phyloP scores from a whole-genome alignment of 2,113 vertebrate species.

The Neodontobutis hainanensis region DNA sequence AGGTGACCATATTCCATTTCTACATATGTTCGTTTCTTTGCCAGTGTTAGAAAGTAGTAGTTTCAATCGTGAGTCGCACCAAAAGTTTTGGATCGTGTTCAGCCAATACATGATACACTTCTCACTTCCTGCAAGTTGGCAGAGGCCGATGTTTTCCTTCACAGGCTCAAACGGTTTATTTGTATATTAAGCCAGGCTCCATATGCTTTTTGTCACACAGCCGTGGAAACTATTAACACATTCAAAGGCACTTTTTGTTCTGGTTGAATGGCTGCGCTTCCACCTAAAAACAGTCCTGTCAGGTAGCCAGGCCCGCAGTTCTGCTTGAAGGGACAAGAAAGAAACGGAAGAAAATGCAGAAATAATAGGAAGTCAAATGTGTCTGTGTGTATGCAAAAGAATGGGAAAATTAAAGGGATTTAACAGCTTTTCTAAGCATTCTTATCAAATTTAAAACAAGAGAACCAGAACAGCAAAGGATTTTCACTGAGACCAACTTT shows the following conservation, averaged over 20 bases:
- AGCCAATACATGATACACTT: slow-evolving; percentile 40
- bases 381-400: not conserved
- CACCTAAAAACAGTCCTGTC: slow-evolving; percentile 24
- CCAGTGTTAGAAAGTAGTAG: slow-evolving; percentile 44
- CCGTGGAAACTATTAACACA: slow-evolving; percentile 32
- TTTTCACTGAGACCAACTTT: not conserved
- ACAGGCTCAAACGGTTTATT: slow-evolving; percentile 38
- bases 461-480: not conserved
- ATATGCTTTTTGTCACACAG: slow-evolving; percentile 44
- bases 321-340: not conserved
- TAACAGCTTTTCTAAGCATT: not conserved
- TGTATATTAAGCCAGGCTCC: slow-evolving; percentile 32
- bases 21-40: slow-evolving; percentile 31
- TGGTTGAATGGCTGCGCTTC: slow-evolving; percentile 20
- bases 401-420: slow-evolving; percentile 3
- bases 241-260: slow-evolving; percentile 29
- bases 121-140: slow-evolving; percentile 34
- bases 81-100: slow-evolving; percentile 46
- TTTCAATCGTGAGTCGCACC: slow-evolving; percentile 36
- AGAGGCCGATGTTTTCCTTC: slow-evolving; percentile 22
- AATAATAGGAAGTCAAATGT: slow-evolving; percentile 11
- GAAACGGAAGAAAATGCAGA: slow-evolving; percentile 1
- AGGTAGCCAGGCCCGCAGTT: slow-evolving; percentile 14
- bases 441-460: slow-evolving; percentile 6
- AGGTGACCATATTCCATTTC: slow-evolving; percentile 26